A percentile compares a stretch with the other conserved stretches of the same genome.
Conservation (phyloP, 2,113 vertebrate genomes). For the Campylomormyrus tamandua region DNA sequence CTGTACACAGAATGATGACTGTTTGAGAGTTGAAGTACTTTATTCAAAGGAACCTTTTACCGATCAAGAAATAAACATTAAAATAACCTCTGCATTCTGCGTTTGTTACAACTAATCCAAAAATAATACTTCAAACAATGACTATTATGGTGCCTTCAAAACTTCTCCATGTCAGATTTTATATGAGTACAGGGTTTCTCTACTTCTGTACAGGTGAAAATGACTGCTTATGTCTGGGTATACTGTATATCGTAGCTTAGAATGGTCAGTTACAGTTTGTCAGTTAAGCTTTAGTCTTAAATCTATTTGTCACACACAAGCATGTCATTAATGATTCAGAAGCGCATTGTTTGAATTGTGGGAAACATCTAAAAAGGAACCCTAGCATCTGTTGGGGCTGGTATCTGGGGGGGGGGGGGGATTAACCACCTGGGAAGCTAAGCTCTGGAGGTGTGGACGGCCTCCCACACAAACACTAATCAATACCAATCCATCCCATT, state of each 20-base stretch:
- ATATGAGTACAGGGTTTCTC: not conserved
- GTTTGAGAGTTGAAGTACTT: not conserved
- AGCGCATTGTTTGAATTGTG: not conserved
- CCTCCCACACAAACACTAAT: not conserved
- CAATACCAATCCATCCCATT: not conserved
- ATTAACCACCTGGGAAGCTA: slow-evolving; percentile 2
- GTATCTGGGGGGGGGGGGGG: not conserved
- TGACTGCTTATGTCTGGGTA: not conserved
- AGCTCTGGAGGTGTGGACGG: not conserved
- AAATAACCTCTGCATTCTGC: not conserved
- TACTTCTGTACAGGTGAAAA: not conserved
- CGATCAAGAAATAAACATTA: not conserved
- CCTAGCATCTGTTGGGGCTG: not conserved
- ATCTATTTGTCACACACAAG: not conserved
- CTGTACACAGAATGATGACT: not conserved
- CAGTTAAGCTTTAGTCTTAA: not conserved
- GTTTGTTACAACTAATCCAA: not conserved
- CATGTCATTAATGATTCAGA: slow-evolving; percentile 3
- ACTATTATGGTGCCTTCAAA: not conserved
- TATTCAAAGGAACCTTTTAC: not conserved
- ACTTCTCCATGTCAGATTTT: not conserved
- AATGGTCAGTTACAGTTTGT: not conserved
- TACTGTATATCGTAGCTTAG: not conserved
- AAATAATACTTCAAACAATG: not conserved
- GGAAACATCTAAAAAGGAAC: not conserved